phyloP scores from a whole-genome alignment of 2,888 invertebrate genomes.

The Noctua comes region DNA sequence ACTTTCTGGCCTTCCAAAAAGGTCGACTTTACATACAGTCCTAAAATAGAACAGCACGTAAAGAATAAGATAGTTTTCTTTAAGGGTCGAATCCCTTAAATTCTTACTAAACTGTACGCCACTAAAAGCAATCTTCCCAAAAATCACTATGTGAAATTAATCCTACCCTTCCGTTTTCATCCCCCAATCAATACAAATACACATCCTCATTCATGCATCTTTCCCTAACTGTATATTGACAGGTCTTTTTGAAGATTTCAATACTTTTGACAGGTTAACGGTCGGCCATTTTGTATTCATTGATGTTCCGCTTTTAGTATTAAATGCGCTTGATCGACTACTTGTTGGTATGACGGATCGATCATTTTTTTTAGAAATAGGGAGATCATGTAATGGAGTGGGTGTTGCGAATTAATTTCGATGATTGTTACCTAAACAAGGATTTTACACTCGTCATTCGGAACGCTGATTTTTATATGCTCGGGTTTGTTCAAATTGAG shows the following conservation, averaged over 20 bases:
- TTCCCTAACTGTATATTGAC: conserved; percentile 63
- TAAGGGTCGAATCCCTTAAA: not conserved
- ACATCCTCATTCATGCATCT: conserved; percentile 54
- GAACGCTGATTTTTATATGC: conserved; percentile 4
- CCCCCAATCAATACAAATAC: conserved; percentile 41
- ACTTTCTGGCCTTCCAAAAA: not conserved
- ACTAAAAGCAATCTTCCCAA: not conserved
- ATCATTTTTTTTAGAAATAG: conserved; percentile 45
- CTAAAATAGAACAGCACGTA: not conserved
- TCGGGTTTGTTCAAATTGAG: conserved; percentile 11
- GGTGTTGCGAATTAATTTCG: conserved; percentile 71
- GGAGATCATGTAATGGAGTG: conserved; percentile 55
- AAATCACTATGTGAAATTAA: conserved; percentile 53
- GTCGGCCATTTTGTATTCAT: conserved; percentile 60
- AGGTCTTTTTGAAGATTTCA: conserved; percentile 51
- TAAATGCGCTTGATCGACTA: conserved; percentile 71
- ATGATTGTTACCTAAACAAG: conserved; percentile 59
- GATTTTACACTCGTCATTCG: conserved; percentile 55
- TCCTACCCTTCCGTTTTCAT: conserved; percentile 47
- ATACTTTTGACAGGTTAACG: conserved; percentile 69
- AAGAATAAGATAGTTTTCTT: not conserved
- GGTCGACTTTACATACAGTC: not conserved
- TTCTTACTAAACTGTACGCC: not conserved
- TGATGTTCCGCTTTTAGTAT: conserved; percentile 65
- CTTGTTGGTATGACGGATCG: conserved; percentile 67